Evolutionary conservation across 2,888 invertebrate species (phyloP), one percentile per base, ranked within the genome.

Genomic region (Orchesellides sinensis): DNA sequence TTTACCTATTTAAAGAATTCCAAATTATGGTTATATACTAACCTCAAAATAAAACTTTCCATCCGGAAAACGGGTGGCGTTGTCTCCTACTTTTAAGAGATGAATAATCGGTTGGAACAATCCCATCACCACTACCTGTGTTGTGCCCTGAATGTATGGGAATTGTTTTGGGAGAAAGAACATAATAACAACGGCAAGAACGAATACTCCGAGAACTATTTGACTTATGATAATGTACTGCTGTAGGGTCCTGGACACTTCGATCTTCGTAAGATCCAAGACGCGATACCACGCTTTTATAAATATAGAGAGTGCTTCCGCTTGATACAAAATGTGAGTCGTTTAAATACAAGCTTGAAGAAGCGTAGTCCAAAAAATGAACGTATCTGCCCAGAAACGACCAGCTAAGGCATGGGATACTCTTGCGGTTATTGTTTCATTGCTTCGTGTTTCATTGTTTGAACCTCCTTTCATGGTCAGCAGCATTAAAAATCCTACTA

Each of bases 301-400:
- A 54, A 82, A 75, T n/a, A 52, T 5, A 6, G 81, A 68, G 32
- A 73, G 66, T 3, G 45, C 35, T 21, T 81, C 35, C 1, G 65
- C 80, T 45, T 63, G 54, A 17, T 17, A 25, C 3, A 81, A 23
- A 47, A 81, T 52, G 21, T 81, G 81, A 0, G 68, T 68, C 5
- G 61, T 59, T 8, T 68, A 68, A 25, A 74, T 29, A 19, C 74
- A 61, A 14, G 74, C 74, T 35, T 81, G 81, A 1, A 81, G 45
- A 27, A 81, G n/a, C 0, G 81, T 81, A n/a, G 81, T 81, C 74
- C 74, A 81, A n/a, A 74, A 61, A 21, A 81, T 74, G 17, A 81
- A 81, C 1, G 35, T n/a, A 19, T 74, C 81, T n/a, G 69, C n/a
- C 73, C 68, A 81, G 19, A 35, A 68, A 1, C 21, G 4, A 2